A percentile compares a stretch with the other conserved stretches of the same genome.
phyloP scores from a whole-genome alignment of 2,888 invertebrate species.

The Fissipunctia ypsillon region DNA sequence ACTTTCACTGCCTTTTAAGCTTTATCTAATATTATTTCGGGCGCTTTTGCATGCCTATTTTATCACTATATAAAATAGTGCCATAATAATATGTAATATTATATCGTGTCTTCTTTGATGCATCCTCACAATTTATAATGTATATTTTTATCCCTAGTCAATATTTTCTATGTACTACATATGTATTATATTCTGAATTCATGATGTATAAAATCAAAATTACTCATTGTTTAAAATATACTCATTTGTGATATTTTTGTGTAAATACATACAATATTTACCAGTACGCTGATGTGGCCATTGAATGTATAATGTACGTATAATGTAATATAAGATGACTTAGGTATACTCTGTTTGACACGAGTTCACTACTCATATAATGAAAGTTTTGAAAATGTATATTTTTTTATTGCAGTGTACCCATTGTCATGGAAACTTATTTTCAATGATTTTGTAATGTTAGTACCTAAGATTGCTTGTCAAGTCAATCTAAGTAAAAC shows the following conservation, averaged over 20 bases:
- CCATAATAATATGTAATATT: constrained; percentile 76
- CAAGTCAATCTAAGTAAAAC: constrained; percentile 86
- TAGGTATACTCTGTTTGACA: constrained; percentile 66
- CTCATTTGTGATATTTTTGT: constrained; percentile 86
- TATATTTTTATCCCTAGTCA: constrained; percentile 83
- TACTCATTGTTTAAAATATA: constrained; percentile 76
- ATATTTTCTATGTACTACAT: constrained; percentile 66
- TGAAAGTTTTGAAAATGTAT: constrained; percentile 32
- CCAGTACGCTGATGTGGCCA: constrained; percentile 85
- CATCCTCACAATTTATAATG: constrained; percentile 71
- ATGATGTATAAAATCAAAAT: constrained; percentile 66
- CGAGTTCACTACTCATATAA: not conserved
- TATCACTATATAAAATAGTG: constrained; percentile 86
- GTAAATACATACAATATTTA: constrained; percentile 84
- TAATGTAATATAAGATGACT: constrained; percentile 60
- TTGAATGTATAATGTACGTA: constrained; percentile 74
- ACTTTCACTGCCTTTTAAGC: constrained; percentile 82
- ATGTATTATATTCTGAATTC: constrained; percentile 65
- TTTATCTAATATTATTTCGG: constrained; percentile 73
- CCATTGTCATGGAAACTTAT: constrained; percentile 69
- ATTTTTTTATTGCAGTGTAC: constrained; percentile 70
- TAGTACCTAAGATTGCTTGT: constrained; percentile 81
- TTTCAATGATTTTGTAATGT: constrained; percentile 75
- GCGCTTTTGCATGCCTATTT: constrained; percentile 82
- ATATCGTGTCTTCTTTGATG: constrained; percentile 68